These are phyloP conservation scores for Fragum fragum DNA, from an alignment of 2,888 invertebrate genomes.

Conservation along the genomic window DNA sequence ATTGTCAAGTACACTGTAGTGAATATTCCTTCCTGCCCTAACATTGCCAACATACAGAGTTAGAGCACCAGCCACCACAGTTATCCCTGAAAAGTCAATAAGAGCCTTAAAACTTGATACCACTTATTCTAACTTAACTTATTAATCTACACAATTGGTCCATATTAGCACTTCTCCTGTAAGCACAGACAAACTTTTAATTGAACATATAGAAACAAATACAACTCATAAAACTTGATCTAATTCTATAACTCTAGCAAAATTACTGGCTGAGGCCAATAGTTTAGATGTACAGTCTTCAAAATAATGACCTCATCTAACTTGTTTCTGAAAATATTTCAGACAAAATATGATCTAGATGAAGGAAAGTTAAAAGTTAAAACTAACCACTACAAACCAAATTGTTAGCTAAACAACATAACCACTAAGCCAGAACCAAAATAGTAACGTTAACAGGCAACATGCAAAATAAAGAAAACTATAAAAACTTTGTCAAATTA, in stretches of 20 bases:
- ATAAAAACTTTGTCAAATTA: too few relatives aligned
- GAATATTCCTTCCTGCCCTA: slow-evolving; percentile 48
- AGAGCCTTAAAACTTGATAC: slow-evolving; percentile 28
- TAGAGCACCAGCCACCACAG: slow-evolving; percentile 43
- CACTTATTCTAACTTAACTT: too few relatives aligned
- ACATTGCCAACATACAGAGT: slow-evolving; percentile 56
- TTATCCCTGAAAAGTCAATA: slow-evolving; percentile 51
- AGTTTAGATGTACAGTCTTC: too few relatives aligned
- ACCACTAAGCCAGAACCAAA: neutral
- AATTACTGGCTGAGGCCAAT: too few relatives aligned
- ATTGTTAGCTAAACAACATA: neutral
- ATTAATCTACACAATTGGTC: too few relatives aligned
- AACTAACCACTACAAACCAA: neutral
- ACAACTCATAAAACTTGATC: too few relatives aligned
- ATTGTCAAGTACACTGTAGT: slow-evolving; percentile 48
- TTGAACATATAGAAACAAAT: too few relatives aligned
- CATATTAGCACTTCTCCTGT: too few relatives aligned
- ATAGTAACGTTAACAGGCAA: neutral
- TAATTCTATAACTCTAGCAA: too few relatives aligned
- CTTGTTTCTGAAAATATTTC: neutral
- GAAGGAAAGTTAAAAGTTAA: neutral
- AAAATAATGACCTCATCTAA: too few relatives aligned
- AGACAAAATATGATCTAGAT: neutral
- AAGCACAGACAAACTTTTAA: too few relatives aligned
- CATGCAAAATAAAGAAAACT: too few relatives aligned